These are phyloP conservation scores for Cheilosia vulpina DNA, from an alignment of 2,888 invertebrate species.

Conservation along the genomic window DNA sequence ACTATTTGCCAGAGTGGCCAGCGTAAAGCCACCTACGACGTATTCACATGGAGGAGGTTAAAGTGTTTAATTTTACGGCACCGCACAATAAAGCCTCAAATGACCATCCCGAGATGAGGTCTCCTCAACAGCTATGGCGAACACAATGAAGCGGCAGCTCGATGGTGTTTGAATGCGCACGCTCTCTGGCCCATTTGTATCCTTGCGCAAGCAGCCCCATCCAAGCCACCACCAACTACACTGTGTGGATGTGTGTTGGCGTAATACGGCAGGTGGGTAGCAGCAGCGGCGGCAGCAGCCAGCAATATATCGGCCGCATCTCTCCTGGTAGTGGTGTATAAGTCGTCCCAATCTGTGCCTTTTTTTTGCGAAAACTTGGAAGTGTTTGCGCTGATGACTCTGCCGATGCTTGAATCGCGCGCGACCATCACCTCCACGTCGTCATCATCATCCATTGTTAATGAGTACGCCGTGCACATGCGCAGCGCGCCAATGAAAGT, in stretches of 20 bases:
- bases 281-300: slow-evolving; percentile 32
- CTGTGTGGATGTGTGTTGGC: slow-evolving; percentile 70
- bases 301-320: neutral
- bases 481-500: slow-evolving; percentile 58
- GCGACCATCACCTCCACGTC: slow-evolving; percentile 54
- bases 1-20: slow-evolving; percentile 73
- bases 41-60: slow-evolving; percentile 73
- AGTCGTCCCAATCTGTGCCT: slow-evolving; percentile 62
- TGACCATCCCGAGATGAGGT: slow-evolving; percentile 59
- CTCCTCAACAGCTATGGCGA: slow-evolving; percentile 39
- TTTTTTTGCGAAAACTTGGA: slow-evolving; percentile 34
- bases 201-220: slow-evolving; percentile 46
- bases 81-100: slow-evolving; percentile 69
- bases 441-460: slow-evolving; percentile 56
- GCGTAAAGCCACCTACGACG: slow-evolving; percentile 74
- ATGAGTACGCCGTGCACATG: slow-evolving; percentile 57
- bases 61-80: slow-evolving; percentile 75
- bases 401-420: slow-evolving; percentile 65
- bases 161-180: slow-evolving; percentile 43
- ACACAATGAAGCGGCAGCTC: slow-evolving; percentile 57
- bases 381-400: slow-evolving; percentile 68
- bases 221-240: slow-evolving; percentile 8
- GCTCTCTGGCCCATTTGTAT: slow-evolving; percentile 65
- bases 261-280: slow-evolving; percentile 75
- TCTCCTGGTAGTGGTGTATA: slow-evolving; percentile 45